These are phyloP conservation scores for Valencia hispanica DNA, from an alignment of 2,797 vertebrate species.

Conservation along the genomic window DNA sequence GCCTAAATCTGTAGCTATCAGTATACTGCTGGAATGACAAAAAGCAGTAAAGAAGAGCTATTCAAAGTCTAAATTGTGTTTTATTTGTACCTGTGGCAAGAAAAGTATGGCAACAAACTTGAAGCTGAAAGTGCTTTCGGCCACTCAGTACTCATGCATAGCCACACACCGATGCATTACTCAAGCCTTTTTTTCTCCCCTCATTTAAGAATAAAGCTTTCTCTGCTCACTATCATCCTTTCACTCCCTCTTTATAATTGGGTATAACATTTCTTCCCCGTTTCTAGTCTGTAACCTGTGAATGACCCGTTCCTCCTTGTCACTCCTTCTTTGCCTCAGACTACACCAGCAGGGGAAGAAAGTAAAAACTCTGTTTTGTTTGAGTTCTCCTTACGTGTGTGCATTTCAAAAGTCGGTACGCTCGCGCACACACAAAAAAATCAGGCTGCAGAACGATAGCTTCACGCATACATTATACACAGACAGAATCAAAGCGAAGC, in stretches of 20 bases:
- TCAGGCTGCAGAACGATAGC: slow-evolving; percentile 14
- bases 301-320: slow-evolving; percentile 64
- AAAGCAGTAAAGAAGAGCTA: background rate
- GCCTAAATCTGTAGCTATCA: background rate
- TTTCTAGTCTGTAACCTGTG: slow-evolving; percentile 57
- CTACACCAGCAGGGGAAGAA: slow-evolving; percentile 48
- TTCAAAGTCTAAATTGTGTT: background rate
- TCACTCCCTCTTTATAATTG: slow-evolving; percentile 61
- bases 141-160: slow-evolving; percentile 1
- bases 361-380: slow-evolving; percentile 53
- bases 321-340: slow-evolving; percentile 61
- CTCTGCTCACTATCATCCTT: slow-evolving; percentile 35
- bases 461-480: slow-evolving; percentile 20
- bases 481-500: slow-evolving; percentile 34
- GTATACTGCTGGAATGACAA: background rate
- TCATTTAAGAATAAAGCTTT: slow-evolving; percentile 38
- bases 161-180: slow-evolving; percentile 12
- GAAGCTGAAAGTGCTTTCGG: slow-evolving; percentile 4
- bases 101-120: slow-evolving; percentile 10
- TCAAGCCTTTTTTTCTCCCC: slow-evolving; percentile 12
- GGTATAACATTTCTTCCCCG: slow-evolving; percentile 41
- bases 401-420: background rate
- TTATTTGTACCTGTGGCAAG: background rate
- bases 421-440: slow-evolving; percentile 11
- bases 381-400: slow-evolving; percentile 18